phyloP scores from a whole-genome alignment of 35 echinoderm and acorn worm species.

The Heliocidaris tuberculata region DNA sequence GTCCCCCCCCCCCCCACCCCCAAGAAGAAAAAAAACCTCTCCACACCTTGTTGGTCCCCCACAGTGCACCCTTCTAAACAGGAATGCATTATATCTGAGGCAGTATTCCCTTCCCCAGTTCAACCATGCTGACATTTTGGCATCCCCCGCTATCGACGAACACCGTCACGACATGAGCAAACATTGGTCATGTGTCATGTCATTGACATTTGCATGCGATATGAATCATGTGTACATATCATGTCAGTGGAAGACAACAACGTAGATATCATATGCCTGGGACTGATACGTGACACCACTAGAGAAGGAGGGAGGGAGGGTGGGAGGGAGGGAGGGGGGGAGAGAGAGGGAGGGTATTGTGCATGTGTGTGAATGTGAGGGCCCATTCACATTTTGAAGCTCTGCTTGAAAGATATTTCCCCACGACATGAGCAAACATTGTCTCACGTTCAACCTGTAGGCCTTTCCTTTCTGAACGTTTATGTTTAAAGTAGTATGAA shows the following conservation, averaged over 20 bases:
- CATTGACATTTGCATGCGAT: conserved; percentile 3
- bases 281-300: not conserved
- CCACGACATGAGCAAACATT: too few relatives aligned
- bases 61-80: too few relatives aligned
- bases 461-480: not conserved
- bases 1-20: too few relatives aligned
- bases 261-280: not conserved
- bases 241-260: not conserved
- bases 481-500: not conserved
- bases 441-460: too few relatives aligned
- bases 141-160: not conserved
- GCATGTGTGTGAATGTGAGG: not conserved
- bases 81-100: not conserved
- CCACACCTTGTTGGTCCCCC: too few relatives aligned
- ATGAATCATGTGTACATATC: not conserved
- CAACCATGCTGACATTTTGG: conserved; percentile 15
- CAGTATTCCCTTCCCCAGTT: not conserved
- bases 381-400: not conserved
- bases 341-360: not conserved
- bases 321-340: too few relatives aligned
- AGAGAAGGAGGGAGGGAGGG: not conserved
- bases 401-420: too few relatives aligned
- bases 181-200: not conserved
- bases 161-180: not conserved
- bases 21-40: too few relatives aligned